A percentile compares a stretch with the other conserved stretches of the same genome.
Conservation (phyloP, 2,797 vertebrate genomes). For the Myoxocephalus aenaeus region DNA sequence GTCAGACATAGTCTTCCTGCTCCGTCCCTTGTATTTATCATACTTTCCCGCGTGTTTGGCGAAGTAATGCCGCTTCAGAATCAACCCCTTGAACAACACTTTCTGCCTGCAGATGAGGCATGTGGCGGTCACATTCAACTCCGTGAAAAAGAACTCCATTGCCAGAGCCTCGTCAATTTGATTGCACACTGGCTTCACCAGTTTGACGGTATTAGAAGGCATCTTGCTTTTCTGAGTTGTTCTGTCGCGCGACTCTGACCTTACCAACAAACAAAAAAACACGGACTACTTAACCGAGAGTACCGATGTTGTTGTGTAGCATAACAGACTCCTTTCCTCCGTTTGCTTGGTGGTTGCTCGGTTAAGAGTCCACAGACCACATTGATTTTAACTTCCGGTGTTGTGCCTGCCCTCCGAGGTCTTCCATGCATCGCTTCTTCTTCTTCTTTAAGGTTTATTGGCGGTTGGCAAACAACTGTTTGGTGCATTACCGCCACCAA, state of each 20-base stretch:
- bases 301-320: neutral
- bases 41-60: conserved; percentile 6
- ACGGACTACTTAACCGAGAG: neutral
- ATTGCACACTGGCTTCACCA: neutral
- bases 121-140: conserved; percentile 6
- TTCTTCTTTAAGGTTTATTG: too few species aligned
- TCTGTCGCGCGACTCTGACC: neutral
- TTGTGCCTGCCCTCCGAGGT: neutral
- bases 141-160: conserved; percentile 2
- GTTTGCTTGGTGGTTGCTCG: neutral
- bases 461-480: too few species aligned
- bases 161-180: neutral
- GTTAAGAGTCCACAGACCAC: neutral
- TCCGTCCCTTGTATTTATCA: neutral
- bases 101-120: conserved; percentile 28
- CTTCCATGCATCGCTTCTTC: too few species aligned
- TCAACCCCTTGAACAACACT: neutral
- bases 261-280: neutral
- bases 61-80: conserved; percentile 17
- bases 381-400: neutral
- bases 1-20: neutral
- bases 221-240: neutral
- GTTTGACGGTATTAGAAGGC: neutral
- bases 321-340: neutral
- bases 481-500: too few species aligned